Percentiles rank a stretch among this genome's conserved stretches.
Conservation (phyloP, 2,113 vertebrate species). For the Dryoscopus gambensis region DNA sequence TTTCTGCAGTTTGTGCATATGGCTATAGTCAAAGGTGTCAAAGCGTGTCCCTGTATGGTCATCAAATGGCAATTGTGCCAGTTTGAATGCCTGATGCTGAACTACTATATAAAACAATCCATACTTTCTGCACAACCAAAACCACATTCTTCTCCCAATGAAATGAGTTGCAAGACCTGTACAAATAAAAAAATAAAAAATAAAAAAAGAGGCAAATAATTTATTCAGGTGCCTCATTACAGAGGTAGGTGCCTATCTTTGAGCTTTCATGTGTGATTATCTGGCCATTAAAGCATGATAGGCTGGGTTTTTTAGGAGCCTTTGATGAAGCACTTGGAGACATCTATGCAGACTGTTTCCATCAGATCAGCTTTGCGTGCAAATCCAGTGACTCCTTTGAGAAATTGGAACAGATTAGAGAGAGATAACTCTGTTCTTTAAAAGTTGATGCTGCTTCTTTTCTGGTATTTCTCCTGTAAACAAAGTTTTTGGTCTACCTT, state of each 20-base stretch:
- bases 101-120: not conserved
- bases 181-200: not conserved
- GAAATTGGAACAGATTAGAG: not conserved
- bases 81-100: not conserved
- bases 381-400: not conserved
- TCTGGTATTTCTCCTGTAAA: not conserved
- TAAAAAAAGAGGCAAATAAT: not conserved
- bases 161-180: not conserved
- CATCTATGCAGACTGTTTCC: not conserved
- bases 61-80: not conserved
- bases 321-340: constrained; percentile 35
- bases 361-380: not conserved
- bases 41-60: not conserved
- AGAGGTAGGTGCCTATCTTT: not conserved
- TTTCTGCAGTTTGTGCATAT: not conserved
- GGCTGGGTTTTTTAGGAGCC: not conserved
- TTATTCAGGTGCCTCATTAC: not conserved
- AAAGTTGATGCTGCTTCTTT: not conserved
- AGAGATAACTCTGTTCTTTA: not conserved
- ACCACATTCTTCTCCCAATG: not conserved
- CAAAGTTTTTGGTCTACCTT: not conserved
- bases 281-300: not conserved
- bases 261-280: not conserved
- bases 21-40: not conserved
- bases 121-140: not conserved